These are phyloP conservation scores for Aviceda leuphotes DNA, from an alignment of 2,797 vertebrate genomes.

Conservation along the genomic window DNA sequence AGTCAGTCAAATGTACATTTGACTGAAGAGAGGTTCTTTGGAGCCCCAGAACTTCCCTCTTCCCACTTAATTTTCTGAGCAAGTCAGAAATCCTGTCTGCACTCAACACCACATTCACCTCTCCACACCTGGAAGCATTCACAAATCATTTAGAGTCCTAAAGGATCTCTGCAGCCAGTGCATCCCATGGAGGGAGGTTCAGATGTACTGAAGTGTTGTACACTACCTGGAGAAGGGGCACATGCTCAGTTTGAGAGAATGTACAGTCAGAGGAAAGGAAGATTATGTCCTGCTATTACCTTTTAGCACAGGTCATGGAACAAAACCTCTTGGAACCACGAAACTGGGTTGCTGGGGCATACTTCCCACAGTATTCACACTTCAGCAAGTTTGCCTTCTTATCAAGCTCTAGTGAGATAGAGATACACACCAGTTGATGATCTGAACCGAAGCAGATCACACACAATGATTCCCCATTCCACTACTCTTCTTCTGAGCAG, in stretches of 20 bases:
- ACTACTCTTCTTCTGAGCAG: background rate
- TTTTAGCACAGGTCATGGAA: constrained; percentile 96
- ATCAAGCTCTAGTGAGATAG: constrained; percentile 70
- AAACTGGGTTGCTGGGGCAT: constrained; percentile 92
- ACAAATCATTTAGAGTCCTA: background rate
- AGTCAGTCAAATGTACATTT: background rate
- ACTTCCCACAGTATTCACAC: constrained; percentile 93
- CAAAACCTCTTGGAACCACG: constrained; percentile 97
- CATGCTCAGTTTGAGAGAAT: background rate
- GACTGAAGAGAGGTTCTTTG: background rate
- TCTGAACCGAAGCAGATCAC: background rate
- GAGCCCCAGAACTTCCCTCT: background rate
- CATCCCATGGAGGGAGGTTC: background rate
- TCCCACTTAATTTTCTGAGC: background rate
- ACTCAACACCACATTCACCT: background rate
- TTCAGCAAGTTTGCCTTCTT: constrained; percentile 84
- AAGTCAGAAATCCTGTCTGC: background rate
- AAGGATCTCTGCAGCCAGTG: background rate
- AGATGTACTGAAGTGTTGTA: background rate
- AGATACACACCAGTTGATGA: background rate
- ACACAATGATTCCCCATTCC: background rate
- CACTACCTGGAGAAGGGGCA: background rate
- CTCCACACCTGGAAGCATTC: background rate
- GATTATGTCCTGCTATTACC: constrained; percentile 74
- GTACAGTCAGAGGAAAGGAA: background rate